phyloP scores from a whole-genome alignment of 35 echinoderm and acorn worm species.

The Ptychodera flava region DNA sequence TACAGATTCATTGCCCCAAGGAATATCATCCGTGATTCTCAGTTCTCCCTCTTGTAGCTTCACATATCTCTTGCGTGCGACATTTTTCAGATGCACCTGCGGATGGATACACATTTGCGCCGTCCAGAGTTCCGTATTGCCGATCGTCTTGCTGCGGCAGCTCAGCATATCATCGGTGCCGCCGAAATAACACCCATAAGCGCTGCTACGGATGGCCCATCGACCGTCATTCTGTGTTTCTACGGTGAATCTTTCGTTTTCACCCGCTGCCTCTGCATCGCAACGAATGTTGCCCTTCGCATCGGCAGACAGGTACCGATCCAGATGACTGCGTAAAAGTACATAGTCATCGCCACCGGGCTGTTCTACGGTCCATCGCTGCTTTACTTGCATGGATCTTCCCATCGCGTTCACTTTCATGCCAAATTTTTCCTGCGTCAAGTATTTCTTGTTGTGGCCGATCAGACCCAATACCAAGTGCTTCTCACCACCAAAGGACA shows the following conservation, averaged over 20 bases:
- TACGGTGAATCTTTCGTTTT: conserved; percentile 45
- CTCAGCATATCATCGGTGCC: conserved; percentile 31
- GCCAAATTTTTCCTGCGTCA: conserved; percentile 55
- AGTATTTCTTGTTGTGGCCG: conserved; percentile 41
- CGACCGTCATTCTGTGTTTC: conserved; percentile 49
- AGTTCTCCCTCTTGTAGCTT: conserved; percentile 53
- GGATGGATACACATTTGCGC: conserved; percentile 64
- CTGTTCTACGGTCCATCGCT: conserved; percentile 69
- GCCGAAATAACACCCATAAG: conserved; percentile 30
- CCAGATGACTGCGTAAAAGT: conserved; percentile 16
- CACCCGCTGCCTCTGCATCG: conserved; percentile 25
- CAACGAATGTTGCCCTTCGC: conserved; percentile 64
- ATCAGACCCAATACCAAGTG: conserved; percentile 33
- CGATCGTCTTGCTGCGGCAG: conserved; percentile 12
- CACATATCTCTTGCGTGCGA: conserved; percentile 37
- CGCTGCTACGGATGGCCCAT: conserved; percentile 52
- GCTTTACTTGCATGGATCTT: conserved; percentile 51
- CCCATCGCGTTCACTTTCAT: conserved; percentile 53
- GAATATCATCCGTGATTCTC: conserved; percentile 36
- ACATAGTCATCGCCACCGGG: conserved; percentile 21
- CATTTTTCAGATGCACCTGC: conserved; percentile 59
- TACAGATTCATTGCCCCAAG: conserved; percentile 56
- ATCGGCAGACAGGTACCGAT: conserved; percentile 44
- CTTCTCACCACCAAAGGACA: background rate
- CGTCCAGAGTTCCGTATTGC: conserved; percentile 40